Percentiles rank a stretch among this genome's conserved stretches.
phyloP scores from a whole-genome alignment of 64 coral and sea anemone genomes.

The Actinia tenebrosa region DNA sequence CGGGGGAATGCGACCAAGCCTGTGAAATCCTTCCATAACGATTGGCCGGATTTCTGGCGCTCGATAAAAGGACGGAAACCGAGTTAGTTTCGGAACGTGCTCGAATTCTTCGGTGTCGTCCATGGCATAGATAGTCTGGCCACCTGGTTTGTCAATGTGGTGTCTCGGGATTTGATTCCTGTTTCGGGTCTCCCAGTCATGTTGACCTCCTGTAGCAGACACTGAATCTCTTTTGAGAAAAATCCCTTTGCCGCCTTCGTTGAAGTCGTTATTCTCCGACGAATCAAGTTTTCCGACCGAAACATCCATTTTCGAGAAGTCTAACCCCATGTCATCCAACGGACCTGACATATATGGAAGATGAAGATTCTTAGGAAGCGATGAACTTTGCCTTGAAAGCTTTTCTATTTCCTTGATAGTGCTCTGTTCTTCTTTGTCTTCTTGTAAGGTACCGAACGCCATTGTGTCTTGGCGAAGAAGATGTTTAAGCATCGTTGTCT shows the following conservation, averaged over 20 bases:
- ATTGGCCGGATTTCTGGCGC: not conserved
- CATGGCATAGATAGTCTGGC: no score
- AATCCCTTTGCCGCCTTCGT: not conserved
- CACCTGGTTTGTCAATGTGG: not conserved
- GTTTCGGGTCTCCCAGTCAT: conserved; percentile 8
- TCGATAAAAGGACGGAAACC: not conserved
- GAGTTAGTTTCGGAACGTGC: not conserved
- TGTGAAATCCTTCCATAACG: not conserved
- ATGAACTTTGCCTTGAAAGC: not conserved
- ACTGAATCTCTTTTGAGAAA: not conserved
- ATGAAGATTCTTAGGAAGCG: not conserved
- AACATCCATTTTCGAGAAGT: conserved; percentile 18
- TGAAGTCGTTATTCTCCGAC: not conserved
- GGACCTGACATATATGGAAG: conserved; percentile 1
- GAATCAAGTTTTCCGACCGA: not conserved
- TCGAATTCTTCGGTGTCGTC: not conserved
- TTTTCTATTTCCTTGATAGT: conserved; percentile 19
- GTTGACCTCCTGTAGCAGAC: not conserved
- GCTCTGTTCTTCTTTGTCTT: not conserved
- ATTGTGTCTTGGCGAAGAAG: not conserved
- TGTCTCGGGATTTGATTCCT: not conserved
- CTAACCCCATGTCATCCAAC: not conserved
- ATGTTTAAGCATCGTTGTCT: not conserved
- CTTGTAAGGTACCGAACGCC: not conserved
- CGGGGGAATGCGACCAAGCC: not conserved